These are phyloP conservation scores for Strigamia maritima DNA, from an alignment of 2,888 invertebrate genomes.

Conservation along the genomic window DNA sequence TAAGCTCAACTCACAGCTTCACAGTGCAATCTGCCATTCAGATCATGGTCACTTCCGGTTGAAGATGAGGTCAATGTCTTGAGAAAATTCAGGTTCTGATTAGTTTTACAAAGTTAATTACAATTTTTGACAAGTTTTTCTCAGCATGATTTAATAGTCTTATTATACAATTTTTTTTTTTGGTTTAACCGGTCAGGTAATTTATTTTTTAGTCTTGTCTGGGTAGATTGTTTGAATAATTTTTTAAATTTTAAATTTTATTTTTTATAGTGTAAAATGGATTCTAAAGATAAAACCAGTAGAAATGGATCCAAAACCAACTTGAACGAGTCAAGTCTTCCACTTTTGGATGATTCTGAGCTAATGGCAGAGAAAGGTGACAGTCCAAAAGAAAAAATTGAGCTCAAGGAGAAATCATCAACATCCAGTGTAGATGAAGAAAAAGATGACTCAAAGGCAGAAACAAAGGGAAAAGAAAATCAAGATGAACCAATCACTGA, in stretches of 20 bases:
- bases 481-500: constrained; percentile 39
- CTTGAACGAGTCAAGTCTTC: constrained; percentile 47
- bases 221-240: too few species aligned
- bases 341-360: constrained; percentile 45
- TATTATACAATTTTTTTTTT: not conserved
- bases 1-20: not conserved
- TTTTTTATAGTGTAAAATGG: constrained; percentile 32
- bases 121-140: not conserved
- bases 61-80: constrained; percentile 12
- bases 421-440: constrained; percentile 42
- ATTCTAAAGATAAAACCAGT: constrained; percentile 44
- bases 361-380: constrained; percentile 42
- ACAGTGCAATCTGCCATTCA: not conserved
- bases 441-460: constrained; percentile 44
- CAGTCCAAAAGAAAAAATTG: constrained; percentile 46
- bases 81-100: not conserved
- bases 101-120: not conserved
- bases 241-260: not conserved
- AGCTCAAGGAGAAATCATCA: constrained; percentile 46
- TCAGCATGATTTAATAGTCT: not conserved
- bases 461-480: constrained; percentile 43
- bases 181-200: not conserved
- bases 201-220: too few species aligned
- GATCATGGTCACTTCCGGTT: constrained; percentile 1
- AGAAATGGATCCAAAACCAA: constrained; percentile 47